Evolutionary conservation across 2,797 vertebrate genomes (phyloP), one percentile per base, ranked within the genome.

Genomic region (Sarcophilus harrisii): DNA sequence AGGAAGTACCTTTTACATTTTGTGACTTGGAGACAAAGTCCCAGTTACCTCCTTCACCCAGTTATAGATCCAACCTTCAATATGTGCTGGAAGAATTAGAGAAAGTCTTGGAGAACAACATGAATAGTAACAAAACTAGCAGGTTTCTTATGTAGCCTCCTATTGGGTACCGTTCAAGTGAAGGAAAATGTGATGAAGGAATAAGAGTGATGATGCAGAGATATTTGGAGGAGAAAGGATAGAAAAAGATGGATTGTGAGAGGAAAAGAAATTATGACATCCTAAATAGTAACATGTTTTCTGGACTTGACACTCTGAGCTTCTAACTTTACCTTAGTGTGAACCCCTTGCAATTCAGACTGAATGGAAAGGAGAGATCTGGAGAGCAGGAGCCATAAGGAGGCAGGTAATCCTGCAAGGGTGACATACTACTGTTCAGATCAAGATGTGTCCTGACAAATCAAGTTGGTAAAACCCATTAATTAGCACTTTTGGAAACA

Each of bases 401-500:
- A 96, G 97, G 97, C 96, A 0, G 32, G 92, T 97, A 98, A 99
- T 98, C 97, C 97, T 98, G 98, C 60, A 93, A 98, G 97, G 98
- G 89, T 91, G 52, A 55, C 94, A 96, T 95, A 98, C 96, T 97
- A 98, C 97, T 97, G 98, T 97, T 98, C 97, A 92, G 97, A 98
- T 98, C 45, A 57, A 97, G 97, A 93, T 96, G 98, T 97, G 98
- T 98, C 98, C 98, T 99, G 99, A 99, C 99, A 99, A 98, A 98
- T 98, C 98, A 98, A 98, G 98, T 98, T 99, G 98, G 98, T 98
- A 98, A 99, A 99, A 98, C 96, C 98, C 98, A 99, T 99, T 99
- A 99, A 99, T 99, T 99, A 99, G 99, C 98, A 98, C 98, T 99
- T 99, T 99, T 98, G 98, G 98, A 99, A 99, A 99, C 98, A 99